Evolutionary conservation across 2,888 invertebrate genomes (phyloP), one percentile per base, ranked within the genome.

Genomic region (Pegoplata infirma): DNA sequence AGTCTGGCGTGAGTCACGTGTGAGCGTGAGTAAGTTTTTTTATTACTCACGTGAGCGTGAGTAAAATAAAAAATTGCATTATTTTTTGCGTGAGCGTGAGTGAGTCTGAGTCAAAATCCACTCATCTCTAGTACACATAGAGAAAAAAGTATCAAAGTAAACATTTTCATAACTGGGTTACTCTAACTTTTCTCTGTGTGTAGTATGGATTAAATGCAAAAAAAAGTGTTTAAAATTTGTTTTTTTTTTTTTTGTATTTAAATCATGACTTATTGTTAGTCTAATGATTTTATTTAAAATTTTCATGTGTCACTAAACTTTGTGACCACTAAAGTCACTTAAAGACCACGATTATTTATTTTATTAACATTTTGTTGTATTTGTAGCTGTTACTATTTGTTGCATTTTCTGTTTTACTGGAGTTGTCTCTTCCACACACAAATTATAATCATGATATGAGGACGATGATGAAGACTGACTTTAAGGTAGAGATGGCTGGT

Each of bases 211-310:
- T 58, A 36, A 8, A 36, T 58, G 49, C 12, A 40, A 59, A n/a
- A n/a, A 21, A 8, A 49, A 58, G 23, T 25, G 46, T 36, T 66
- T 49, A 47, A 66, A n/a, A 66, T 68, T 36, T 68, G 36, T 23
- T 49, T n/a, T n/a, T n/a, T n/a, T n/a, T n/a, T n/a, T n/a, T n/a
- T n/a, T 28, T 36, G 40, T 16, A 28, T 63, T 64, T 40, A 46
- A 46, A 61, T 67, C 51, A 47, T 40, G 76, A 76, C 59, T 66
- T 69, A 74, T 63, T 55, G 49, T 40, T 28, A 36, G 58, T 71
- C 69, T 64, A 75, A 63, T 78, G 80, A 75, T 79, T 75, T 79
- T 79, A 79, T 75, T 75, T 72, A 75, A 79, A n/a, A 79, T 79
- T 79, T 79, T 53, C 67, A 61, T 74, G 71, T 79, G 79, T 75